Conservation (phyloP, 1,140 invertebrate genomes). For the Ooceraea biroi region DNA sequence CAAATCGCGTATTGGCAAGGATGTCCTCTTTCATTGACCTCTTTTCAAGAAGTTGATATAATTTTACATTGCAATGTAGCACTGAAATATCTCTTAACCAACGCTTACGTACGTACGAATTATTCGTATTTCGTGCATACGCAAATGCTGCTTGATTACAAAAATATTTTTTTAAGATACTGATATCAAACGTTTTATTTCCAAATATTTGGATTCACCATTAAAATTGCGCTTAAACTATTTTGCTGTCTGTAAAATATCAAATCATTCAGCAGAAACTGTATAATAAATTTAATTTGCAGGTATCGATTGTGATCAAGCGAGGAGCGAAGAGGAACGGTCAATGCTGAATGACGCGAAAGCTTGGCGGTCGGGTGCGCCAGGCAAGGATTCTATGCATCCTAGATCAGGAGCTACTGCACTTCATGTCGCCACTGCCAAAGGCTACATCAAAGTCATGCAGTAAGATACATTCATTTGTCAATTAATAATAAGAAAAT, state of each 20-base stretch:
- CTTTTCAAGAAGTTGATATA: conserved; percentile 39
- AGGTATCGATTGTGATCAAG: conserved; percentile 97
- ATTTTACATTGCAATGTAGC: conserved; percentile 37
- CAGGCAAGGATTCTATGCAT: conserved; percentile 90
- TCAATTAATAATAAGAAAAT: conserved; percentile 38
- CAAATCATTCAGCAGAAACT: conserved; percentile 8
- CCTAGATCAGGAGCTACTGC: conserved; percentile 97
- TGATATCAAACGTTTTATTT: background rate
- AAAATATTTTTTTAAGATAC: background rate
- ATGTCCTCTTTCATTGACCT: conserved; percentile 45
- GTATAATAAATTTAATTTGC: conserved; percentile 68
- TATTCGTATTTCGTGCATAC: conserved; percentile 9
- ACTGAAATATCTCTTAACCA: conserved; percentile 40
- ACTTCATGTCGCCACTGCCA: conserved; percentile 98
- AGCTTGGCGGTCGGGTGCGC: conserved; percentile 91
- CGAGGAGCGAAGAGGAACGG: conserved; percentile 95
- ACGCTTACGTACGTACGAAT: background rate
- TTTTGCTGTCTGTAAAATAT: background rate
- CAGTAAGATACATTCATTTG: conserved; percentile 87
- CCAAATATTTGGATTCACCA: background rate
- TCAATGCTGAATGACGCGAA: conserved; percentile 96
- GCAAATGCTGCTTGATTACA: background rate
- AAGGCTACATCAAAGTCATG: conserved; percentile 98
- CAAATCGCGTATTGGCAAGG: conserved; percentile 42
- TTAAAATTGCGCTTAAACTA: background rate